These are phyloP conservation scores for Semaprochilodus insignis DNA, from an alignment of 2,797 vertebrate species.

Conservation along the genomic window DNA sequence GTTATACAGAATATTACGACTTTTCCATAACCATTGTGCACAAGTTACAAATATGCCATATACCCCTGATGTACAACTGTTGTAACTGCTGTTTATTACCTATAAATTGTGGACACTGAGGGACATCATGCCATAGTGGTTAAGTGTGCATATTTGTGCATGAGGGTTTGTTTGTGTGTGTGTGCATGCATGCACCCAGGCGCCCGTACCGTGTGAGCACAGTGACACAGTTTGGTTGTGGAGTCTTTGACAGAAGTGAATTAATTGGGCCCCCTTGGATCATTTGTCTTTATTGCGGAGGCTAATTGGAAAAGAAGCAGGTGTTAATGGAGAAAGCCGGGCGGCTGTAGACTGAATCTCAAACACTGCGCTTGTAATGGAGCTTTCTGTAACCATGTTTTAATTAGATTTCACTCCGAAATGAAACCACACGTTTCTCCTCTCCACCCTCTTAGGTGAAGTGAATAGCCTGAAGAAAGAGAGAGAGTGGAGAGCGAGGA, in stretches of 20 bases:
- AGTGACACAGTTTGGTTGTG: slow-evolving; percentile 73
- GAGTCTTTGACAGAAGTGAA: slow-evolving; percentile 86
- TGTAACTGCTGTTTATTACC: not conserved
- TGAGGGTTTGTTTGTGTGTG: slow-evolving; percentile 19
- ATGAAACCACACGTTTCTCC: slow-evolving; percentile 61
- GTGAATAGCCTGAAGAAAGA: slow-evolving; percentile 52
- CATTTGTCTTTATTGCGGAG: slow-evolving; percentile 88
- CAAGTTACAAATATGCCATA: slow-evolving; percentile 2
- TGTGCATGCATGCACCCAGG: slow-evolving; percentile 42
- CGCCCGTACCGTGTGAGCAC: slow-evolving; percentile 58
- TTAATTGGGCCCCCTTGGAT: slow-evolving; percentile 85
- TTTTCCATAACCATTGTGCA: slow-evolving; percentile 3
- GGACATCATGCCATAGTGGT: not conserved
- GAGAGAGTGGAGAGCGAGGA: slow-evolving; percentile 27
- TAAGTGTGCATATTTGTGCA: not conserved
- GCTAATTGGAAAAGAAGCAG: slow-evolving; percentile 89
- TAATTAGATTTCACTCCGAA: slow-evolving; percentile 77
- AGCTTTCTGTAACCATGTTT: slow-evolving; percentile 80
- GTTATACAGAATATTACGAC: not conserved
- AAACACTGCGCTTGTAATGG: slow-evolving; percentile 71
- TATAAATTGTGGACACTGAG: not conserved
- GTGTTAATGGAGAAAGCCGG: slow-evolving; percentile 82
- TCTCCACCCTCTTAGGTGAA: slow-evolving; percentile 58
- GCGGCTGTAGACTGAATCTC: slow-evolving; percentile 56
- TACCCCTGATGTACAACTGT: not conserved